These are phyloP conservation scores for Cosmopolites sordidus DNA, from an alignment of 2,888 invertebrate genomes.

Conservation along the genomic window DNA sequence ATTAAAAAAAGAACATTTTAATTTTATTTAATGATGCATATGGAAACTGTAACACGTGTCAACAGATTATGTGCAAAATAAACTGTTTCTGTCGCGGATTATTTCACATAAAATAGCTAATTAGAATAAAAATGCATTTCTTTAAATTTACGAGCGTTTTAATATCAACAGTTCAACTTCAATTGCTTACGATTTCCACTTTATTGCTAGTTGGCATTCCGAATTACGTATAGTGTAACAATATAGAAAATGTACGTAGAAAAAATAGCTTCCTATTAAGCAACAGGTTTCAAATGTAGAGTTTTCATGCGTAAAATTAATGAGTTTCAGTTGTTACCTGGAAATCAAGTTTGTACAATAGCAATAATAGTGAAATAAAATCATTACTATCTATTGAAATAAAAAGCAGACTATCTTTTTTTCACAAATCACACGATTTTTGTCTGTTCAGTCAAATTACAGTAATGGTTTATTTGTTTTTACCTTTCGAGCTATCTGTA, in stretches of 20 bases:
- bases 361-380: too few relatives aligned
- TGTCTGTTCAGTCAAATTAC: too few relatives aligned
- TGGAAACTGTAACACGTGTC: background rate
- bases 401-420: too few relatives aligned
- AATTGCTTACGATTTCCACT: background rate
- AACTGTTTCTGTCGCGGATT: background rate
- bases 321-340: too few relatives aligned
- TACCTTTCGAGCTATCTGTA: too few relatives aligned
- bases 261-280: background rate
- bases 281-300: background rate
- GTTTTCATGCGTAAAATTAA: background rate
- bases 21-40: background rate
- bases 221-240: background rate
- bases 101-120: background rate
- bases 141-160: background rate
- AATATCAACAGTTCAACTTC: background rate
- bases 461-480: too few relatives aligned
- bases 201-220: background rate
- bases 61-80: background rate
- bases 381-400: too few relatives aligned
- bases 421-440: too few relatives aligned
- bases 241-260: background rate
- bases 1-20: background rate
- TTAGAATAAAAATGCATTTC: slow-evolving; percentile 1
- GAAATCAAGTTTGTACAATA: too few relatives aligned